A percentile compares a stretch with the other conserved stretches of the same genome.
Conservation (phyloP, 2,113 vertebrate genomes). For the Uria lomvia region DNA sequence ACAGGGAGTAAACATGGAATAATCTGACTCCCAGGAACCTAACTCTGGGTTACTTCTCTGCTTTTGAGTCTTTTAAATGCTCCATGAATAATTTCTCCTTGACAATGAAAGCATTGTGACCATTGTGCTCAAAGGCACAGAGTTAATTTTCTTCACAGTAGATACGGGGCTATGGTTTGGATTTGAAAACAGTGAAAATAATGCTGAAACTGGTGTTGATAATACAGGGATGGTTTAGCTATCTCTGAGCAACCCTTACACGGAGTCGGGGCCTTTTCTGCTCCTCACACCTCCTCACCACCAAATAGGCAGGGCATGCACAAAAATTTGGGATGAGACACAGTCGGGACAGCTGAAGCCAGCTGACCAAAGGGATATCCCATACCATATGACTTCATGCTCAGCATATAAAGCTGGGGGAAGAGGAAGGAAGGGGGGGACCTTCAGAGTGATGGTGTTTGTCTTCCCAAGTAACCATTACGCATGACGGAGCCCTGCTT, state of each 20-base stretch:
- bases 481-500: neutral
- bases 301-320: neutral
- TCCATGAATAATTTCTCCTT: neutral
- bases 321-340: neutral
- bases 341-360: neutral
- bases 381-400: neutral
- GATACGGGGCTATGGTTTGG: neutral
- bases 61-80: neutral
- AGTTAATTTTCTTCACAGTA: neutral
- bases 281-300: neutral
- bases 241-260: neutral
- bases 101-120: neutral
- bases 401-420: neutral
- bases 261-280: neutral
- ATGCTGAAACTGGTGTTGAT: neutral
- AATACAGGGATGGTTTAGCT: neutral
- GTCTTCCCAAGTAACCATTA: neutral
- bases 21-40: neutral
- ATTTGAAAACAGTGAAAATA: neutral
- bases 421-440: neutral
- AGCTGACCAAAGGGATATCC: neutral
- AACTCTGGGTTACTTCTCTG: neutral
- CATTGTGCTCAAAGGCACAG: neutral
- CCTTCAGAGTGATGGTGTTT: neutral
- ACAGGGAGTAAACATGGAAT: neutral